phyloP scores from a whole-genome alignment of 2,888 invertebrate genomes.

The Barypeithes pellucidus region DNA sequence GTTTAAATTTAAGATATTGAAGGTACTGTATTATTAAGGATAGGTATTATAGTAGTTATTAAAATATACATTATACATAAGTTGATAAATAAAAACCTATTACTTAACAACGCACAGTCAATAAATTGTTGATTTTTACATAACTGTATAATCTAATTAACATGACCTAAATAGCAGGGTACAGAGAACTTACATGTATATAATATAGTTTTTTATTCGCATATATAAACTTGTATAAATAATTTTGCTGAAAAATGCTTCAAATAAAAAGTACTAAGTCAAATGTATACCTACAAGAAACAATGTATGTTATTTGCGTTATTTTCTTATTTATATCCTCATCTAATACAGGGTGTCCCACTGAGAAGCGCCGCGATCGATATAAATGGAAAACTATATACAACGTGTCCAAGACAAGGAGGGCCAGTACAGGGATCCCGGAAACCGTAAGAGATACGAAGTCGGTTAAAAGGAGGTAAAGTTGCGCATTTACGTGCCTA shows the following conservation, averaged over 20 bases:
- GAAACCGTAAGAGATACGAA: too few species aligned
- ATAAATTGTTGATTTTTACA: conserved; percentile 35
- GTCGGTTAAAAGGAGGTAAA: too few species aligned
- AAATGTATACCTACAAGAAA: too few species aligned
- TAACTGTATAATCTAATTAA: conserved; percentile 21
- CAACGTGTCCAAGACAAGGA: too few species aligned
- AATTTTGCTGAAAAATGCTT: background rate
- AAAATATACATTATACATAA: conserved; percentile 11
- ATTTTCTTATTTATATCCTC: too few species aligned
- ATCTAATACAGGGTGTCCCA: too few species aligned
- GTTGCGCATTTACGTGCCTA: too few species aligned
- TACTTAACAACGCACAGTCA: conserved; percentile 43
- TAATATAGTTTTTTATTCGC: conserved; percentile 16
- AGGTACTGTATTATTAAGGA: conserved; percentile 16
- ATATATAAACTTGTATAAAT: background rate
- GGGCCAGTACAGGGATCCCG: too few species aligned
- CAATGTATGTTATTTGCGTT: too few species aligned
- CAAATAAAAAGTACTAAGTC: background rate
- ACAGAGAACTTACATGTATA: conserved; percentile 6
- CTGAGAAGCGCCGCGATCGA: too few species aligned
- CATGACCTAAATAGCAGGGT: conserved; percentile 32
- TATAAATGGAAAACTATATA: too few species aligned
- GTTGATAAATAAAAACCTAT: conserved; percentile 1
- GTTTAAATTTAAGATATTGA: conserved; percentile 13
- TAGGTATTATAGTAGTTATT: conserved; percentile 12